Evolutionary conservation across 2,113 vertebrate species (phyloP).

Genomic region (Mormoops blainvillei): DNA sequence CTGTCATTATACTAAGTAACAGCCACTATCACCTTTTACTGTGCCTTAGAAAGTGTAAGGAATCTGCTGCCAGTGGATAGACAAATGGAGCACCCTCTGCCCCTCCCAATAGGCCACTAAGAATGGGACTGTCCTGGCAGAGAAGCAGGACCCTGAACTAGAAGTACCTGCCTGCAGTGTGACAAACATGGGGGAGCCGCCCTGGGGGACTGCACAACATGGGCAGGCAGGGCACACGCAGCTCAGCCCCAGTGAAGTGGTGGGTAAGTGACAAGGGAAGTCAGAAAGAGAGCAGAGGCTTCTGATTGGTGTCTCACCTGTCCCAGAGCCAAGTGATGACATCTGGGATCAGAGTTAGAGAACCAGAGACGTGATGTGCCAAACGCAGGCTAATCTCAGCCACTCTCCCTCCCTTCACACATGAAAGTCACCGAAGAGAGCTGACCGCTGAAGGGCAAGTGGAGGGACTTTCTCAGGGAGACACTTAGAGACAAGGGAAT

Average conservation of each 20-base stretch:
- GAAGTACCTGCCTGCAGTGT: not conserved
- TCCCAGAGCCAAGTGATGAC: not conserved
- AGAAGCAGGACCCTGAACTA: not conserved
- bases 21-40: not conserved
- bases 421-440: not conserved
- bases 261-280: not conserved
- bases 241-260: too few species aligned
- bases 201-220: not conserved
- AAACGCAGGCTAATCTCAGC: not conserved
- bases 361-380: not conserved
- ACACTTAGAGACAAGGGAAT: not conserved
- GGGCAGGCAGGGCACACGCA: rapidly evolving
- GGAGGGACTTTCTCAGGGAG: not conserved
- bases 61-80: not conserved
- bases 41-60: not conserved
- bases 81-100: not conserved
- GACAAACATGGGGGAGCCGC: not conserved
- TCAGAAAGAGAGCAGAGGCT: not conserved
- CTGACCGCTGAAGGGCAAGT: not conserved
- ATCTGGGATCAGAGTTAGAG: not conserved
- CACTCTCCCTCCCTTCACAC: not conserved
- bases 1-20: not conserved
- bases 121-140: not conserved
- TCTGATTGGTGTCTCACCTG: not conserved
- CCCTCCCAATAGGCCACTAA: not conserved